Evolutionary conservation across 2,888 invertebrate species (phyloP), one percentile per base, ranked within the genome.

Genomic region (Trisateles emortualis): DNA sequence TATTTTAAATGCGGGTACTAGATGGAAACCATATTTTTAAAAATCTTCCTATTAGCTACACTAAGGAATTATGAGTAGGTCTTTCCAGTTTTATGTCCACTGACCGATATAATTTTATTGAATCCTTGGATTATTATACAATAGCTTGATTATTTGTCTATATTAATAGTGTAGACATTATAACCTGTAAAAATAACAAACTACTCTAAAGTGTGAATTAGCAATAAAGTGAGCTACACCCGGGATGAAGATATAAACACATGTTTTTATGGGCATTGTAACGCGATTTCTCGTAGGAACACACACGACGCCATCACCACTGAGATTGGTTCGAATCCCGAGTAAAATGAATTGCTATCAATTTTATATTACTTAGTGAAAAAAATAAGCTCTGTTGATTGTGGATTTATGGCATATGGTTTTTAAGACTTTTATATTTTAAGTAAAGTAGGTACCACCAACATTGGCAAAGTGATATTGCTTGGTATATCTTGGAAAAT

Each of bases 221-320:
- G 63, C 60, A 62, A 71, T 74, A 72, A 74, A 72, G 58, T 44
- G 42, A 64, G 45, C 59, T 47, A 57, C 55, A 50, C 47, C 60
- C 66, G 66, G 64, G 56, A 75, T 78, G 68, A 78, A 76, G 74
- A 75, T 74, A 70, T 78, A 73, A 78, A 76, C 66, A 52, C 41
- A 42, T 53, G 59, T 61, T 72, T 77, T 78, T 76, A 77, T 73
- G 64, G 71, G 60, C 64, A 66, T 64, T 65, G 63, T 74, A 71
- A 74, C 64, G 60, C 64, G 59, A 75, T 70, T 74, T 70, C 65
- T 59, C 52, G 64, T 59, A 48, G 56, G 71, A 67, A 72, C 76
- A 57, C 76, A 76, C 76, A 73, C 68, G 73, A 68, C 49, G 68
- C 52, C 46, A 59, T 51, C 63, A 58, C 55, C 26, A 57, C 63